Percentiles rank a stretch among this genome's conserved stretches.
Conservation (phyloP, 1,140 invertebrate species). For the Hyposmocoma kahamanoa region DNA sequence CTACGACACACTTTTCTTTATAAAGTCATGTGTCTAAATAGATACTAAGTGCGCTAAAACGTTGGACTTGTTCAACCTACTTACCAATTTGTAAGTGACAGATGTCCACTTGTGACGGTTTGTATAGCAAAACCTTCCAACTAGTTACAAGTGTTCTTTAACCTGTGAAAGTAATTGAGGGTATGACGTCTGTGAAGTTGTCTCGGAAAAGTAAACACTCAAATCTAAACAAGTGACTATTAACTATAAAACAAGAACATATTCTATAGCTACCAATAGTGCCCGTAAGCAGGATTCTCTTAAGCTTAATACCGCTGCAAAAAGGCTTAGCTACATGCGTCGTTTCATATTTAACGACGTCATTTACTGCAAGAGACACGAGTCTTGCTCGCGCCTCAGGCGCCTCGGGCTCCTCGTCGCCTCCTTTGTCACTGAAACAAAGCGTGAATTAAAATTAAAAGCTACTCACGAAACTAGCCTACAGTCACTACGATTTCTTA, state of each 20-base stretch:
- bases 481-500: neutral
- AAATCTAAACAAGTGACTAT: too few relatives aligned
- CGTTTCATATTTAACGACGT: conserved; percentile 66
- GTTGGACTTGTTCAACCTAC: neutral
- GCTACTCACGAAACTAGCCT: conserved; percentile 2
- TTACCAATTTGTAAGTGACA: neutral
- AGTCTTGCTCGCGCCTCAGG: too few relatives aligned
- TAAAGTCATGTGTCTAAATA: too few relatives aligned
- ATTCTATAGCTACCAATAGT: too few relatives aligned
- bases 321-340: conserved; percentile 22
- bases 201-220: too few relatives aligned
- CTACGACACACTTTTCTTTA: conserved; percentile 1
- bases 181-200: too few relatives aligned
- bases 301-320: conserved; percentile 15
- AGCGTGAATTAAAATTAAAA: conserved; percentile 20
- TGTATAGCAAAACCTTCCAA: too few relatives aligned
- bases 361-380: conserved; percentile 57
- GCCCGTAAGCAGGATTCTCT: neutral
- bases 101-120: neutral
- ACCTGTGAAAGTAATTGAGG: too few relatives aligned
- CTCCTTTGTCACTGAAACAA: conserved; percentile 40
- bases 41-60: conserved; percentile 10
- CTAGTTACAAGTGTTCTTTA: too few relatives aligned
- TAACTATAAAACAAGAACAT: too few relatives aligned
- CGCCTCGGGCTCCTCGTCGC: conserved; percentile 23